Evolutionary conservation across 2,888 invertebrate genomes (phyloP), one percentile per base, ranked within the genome.

Genomic region (Odontothrips loti): DNA sequence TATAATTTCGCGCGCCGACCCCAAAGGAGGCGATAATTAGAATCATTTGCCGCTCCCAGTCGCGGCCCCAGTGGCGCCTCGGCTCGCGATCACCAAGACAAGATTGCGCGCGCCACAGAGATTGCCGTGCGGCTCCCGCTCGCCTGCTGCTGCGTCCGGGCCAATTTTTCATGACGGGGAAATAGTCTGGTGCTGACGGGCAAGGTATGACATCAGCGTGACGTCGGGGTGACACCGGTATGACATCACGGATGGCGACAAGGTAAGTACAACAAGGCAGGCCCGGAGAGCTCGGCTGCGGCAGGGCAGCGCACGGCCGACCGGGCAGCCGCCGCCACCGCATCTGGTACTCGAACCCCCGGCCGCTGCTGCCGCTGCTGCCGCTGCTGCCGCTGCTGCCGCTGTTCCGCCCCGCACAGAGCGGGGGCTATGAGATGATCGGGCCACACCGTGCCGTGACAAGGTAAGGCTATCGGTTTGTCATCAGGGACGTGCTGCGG

Each of bases 401-500:
- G n/a, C n/a, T n/a, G n/a, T n/a, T n/a, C n/a, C n/a, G n/a, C n/a
- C n/a, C n/a, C 34, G 34, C 34, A 43, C 34, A 43, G 34, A 4
- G 34, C 58, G 58, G 58, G 20, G 15, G 58, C 58, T 11, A 6
- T 17, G 58, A 9, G 58, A 11, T 58, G 20, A 4, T 15, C 15
- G 15, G 15, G 68, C 68, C 68, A 27, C 51, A 11, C 51, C 68
- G 68, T 27, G 23, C 58, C 58, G 58, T 58, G 58, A 58, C 58
- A 58, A 58, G 58, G 68, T 23, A 75, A 75, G 68, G 51, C 15
- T 51, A 51, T 51, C 51, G 51, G 51, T 51, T 51, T 51, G 51
- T 51, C 51, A 20, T 12, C 51, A 51, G 51, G 15, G 51, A 10
- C 51, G n/a, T n/a, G 51, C 51, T 20, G 51, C 20, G 51, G 3